phyloP scores from a whole-genome alignment of 2,113 vertebrate species.

The Rhabdornis inornatus region DNA sequence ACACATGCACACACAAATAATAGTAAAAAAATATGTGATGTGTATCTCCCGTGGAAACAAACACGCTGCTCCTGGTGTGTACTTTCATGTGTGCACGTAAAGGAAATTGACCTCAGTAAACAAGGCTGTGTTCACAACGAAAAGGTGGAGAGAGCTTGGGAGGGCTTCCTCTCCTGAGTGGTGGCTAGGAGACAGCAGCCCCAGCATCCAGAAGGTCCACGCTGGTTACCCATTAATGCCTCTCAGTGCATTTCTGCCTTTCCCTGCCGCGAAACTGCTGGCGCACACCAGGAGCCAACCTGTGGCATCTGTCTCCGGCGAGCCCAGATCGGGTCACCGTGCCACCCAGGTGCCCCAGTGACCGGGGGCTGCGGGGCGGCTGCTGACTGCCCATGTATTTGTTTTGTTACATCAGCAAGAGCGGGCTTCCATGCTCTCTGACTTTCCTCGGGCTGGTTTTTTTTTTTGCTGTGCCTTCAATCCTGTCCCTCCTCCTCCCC shows the following conservation, averaged over 20 bases:
- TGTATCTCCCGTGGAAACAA: conserved; percentile 3
- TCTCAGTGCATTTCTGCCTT: background rate
- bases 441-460: background rate
- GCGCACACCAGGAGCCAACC: background rate
- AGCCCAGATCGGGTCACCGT: background rate
- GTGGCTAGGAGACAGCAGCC: background rate
- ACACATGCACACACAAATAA: background rate
- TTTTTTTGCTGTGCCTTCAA: conserved; percentile 6
- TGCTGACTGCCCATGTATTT: background rate
- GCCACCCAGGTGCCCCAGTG: background rate
- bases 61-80: background rate
- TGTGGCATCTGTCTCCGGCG: background rate
- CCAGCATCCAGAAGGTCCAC: background rate
- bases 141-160: background rate
- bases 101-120: background rate
- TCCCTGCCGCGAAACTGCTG: background rate
- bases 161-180: background rate
- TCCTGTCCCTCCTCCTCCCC: conserved; percentile 59
- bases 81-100: conserved; percentile 25
- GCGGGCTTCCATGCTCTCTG: background rate
- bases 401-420: conserved; percentile 41
- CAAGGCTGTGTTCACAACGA: background rate
- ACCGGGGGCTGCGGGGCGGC: background rate
- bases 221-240: background rate
- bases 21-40: background rate